phyloP scores from a whole-genome alignment of 1,140 invertebrate genomes.

The Chlorops oryzae region DNA sequence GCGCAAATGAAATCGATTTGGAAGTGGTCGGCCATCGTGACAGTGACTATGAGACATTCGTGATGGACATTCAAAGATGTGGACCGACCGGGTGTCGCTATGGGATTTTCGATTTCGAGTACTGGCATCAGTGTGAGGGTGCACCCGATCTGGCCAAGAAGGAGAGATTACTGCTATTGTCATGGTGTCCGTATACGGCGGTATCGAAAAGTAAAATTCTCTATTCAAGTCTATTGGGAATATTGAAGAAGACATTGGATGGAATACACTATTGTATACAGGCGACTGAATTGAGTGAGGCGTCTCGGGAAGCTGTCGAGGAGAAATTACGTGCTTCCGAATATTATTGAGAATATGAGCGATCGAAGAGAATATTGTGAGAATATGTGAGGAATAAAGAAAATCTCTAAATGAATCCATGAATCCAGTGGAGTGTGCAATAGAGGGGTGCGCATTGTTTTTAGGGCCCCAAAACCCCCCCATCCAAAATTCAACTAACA shows the following conservation, averaged over 20 bases:
- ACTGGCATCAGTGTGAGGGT: slow-evolving; percentile 90
- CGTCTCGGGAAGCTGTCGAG: slow-evolving; percentile 84
- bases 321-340: slow-evolving; percentile 87
- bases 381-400: too few relatives aligned
- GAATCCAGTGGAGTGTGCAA: too few relatives aligned
- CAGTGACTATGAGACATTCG: slow-evolving; percentile 82
- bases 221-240: slow-evolving; percentile 95
- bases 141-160: slow-evolving; percentile 90
- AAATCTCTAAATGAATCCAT: too few relatives aligned
- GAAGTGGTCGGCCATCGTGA: slow-evolving; percentile 81
- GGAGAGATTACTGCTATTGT: slow-evolving; percentile 93
- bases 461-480: too few relatives aligned
- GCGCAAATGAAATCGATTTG: slow-evolving; percentile 90
- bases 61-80: slow-evolving; percentile 82
- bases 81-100: slow-evolving; percentile 86
- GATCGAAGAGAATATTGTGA: too few relatives aligned
- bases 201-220: slow-evolving; percentile 99
- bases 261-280: slow-evolving; percentile 97
- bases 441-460: too few relatives aligned
- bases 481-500: too few relatives aligned
- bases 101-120: slow-evolving; percentile 91
- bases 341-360: too few relatives aligned
- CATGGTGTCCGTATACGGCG: slow-evolving; percentile 94
- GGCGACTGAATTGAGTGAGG: slow-evolving; percentile 86
- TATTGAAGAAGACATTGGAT: slow-evolving; percentile 89